phyloP scores from a whole-genome alignment of 2,113 vertebrate species.

The Stigmatopora nigra region DNA sequence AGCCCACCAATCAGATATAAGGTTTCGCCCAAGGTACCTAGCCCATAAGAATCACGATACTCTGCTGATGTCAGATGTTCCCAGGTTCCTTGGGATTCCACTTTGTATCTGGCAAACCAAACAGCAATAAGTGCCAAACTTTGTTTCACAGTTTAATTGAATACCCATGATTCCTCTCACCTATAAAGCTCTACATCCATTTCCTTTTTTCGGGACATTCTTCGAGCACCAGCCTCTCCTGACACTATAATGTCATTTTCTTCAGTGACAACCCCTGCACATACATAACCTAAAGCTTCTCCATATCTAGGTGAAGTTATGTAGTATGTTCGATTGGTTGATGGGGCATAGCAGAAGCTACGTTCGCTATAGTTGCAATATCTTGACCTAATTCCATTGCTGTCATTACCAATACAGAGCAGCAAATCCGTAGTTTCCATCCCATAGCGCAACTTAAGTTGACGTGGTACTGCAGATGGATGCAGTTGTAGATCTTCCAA shows the following conservation, averaged over 20 bases:
- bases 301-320: constrained; percentile 89
- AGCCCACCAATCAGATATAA: constrained; percentile 89
- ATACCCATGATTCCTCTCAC: constrained; percentile 54
- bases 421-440: constrained; percentile 93
- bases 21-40: constrained; percentile 74
- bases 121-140: constrained; percentile 3
- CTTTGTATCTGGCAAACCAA: constrained; percentile 75
- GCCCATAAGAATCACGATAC: constrained; percentile 85
- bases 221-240: constrained; percentile 80
- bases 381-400: constrained; percentile 83
- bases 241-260: constrained; percentile 83
- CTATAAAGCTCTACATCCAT: constrained; percentile 85
- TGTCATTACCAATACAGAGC: constrained; percentile 87
- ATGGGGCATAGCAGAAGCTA: constrained; percentile 87
- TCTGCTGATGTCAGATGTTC: constrained; percentile 80
- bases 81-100: constrained; percentile 84
- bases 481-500: constrained; percentile 57
- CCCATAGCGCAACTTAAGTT: constrained; percentile 82
- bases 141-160: not conserved
- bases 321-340: constrained; percentile 78
- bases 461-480: constrained; percentile 66
- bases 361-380: constrained; percentile 80
- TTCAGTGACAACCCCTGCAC: constrained; percentile 84
- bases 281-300: constrained; percentile 83
- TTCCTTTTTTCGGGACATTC: constrained; percentile 80